Evolutionary conservation across 2,888 invertebrate species (phyloP), one percentile per base, ranked within the genome.

Genomic region (Cheilosia vulpina): DNA sequence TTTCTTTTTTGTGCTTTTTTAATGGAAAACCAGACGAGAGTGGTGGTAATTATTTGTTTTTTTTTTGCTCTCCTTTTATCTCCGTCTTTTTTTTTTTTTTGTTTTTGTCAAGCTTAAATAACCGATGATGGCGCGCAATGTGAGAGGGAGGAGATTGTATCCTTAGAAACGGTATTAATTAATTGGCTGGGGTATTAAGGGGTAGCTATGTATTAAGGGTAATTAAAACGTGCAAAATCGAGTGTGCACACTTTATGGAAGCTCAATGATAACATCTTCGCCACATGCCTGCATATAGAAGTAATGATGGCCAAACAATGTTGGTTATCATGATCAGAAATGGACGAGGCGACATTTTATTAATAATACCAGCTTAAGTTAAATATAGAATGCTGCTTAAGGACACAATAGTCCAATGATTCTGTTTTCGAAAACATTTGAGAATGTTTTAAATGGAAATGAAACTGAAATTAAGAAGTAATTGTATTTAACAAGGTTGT

Each of bases 201-300:
- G 19, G 19, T 1, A 4, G 38, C 31, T 47, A n/a, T 55, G 57
- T 55, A 50, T 65, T 63, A 71, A 47, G 66, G 62, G 55, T 80
- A 80, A 80, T 80, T 80, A 80, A 75, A 80, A 68, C 41, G 66
- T 68, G 55, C 75, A 41, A 73, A 80, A 62, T 68, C 53, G 47
- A 75, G 75, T 75, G 75, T 55, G 19, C 31, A 43, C 19, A 55
- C 11, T 47, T 62, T 15, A 47, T 55, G 62, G 55, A 62, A 34
- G 21, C 21, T 66, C 45, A 45, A 66, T 65, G 38, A 38, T 38
- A 43, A 55, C n/a, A 55, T 24, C 0, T 15, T 5, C 27, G 24
- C 24, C 52, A 24, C 52, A 15, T 4, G 52, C 15, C 11, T 50
- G 13, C 21, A 38, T 38, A 13, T 13, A 50, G 50, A 2, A 21